Evolutionary conservation across 2,113 vertebrate species (phyloP), one percentile per base, ranked within the genome.

Genomic region (Eulemur macaco): DNA sequence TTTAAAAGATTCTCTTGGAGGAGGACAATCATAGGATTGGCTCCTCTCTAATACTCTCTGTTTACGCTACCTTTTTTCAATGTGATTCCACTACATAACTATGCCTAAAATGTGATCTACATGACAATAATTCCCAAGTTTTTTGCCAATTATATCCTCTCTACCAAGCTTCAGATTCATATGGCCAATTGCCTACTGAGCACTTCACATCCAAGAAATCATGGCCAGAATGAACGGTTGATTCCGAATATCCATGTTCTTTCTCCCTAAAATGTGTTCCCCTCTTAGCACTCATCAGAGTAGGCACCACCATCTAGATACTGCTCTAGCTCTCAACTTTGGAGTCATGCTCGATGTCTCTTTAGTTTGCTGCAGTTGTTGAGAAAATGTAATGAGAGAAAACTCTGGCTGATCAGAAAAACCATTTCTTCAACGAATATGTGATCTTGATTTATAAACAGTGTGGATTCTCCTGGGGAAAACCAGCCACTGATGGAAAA

Each of bases 1-100:
- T 89, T 90, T 97, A 94, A 97, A 89, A 80, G 86, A 69, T 68
- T 97, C 89, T 95, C 54, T 92, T 95, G 84, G 83, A 97, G 58
- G 91, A 97, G 42, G n/a, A 86, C 47, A 92, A 69, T 95, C 20
- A 89, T 34, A 45, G 21, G 13, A 64, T 25, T 37, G 37, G 54
- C 17, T 88, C 34, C 87, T 91, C 20, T 63, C 5, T 0, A 83
- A 50, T 84, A 37, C 6, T 78, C 50, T 89, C 23, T 71, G 0
- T n/a, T 63, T 76, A 45, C 23, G 37, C 39, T 52, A n/a, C 71
- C 23, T 66, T 86, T 45, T 45, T 81, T 37, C 31, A 34, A 20
- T 45, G 11, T 63, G 71, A 45, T 63, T 92, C 87, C 37, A 27
- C 68, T 74, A n/a, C 27, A 47, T 25, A 88, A 31, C 52, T 37